phyloP scores from a whole-genome alignment of 2,113 vertebrate genomes.

The Erythrocercus mccallii region DNA sequence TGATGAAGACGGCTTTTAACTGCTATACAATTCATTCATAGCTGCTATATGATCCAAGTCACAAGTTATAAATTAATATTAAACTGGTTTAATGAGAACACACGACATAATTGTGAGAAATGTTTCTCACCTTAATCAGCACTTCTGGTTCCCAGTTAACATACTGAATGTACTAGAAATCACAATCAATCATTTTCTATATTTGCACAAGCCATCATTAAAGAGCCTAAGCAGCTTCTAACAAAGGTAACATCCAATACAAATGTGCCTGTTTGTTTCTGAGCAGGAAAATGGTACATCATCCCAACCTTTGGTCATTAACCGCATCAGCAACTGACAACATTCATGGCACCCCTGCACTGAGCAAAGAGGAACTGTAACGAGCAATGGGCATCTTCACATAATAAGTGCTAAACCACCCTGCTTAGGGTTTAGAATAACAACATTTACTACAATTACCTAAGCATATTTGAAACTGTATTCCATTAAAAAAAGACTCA shows the following conservation, averaged over 20 bases:
- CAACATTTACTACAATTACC: background rate
- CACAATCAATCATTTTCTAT: conserved; percentile 14
- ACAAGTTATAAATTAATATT: conserved; percentile 51
- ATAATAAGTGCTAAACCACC: background rate
- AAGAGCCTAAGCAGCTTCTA: background rate
- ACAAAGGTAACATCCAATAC: background rate
- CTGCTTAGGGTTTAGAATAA: background rate
- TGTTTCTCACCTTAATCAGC: conserved; percentile 34
- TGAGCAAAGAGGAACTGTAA: background rate
- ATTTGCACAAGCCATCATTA: conserved; percentile 7
- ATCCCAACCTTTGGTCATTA: background rate
- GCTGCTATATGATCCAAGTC: conserved; percentile 16
- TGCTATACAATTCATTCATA: conserved; percentile 23
- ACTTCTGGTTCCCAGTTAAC: conserved; percentile 10
- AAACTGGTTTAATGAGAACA: conserved; percentile 24
- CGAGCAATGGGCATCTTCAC: background rate
- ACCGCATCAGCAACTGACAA: background rate
- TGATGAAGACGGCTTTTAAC: conserved; percentile 28
- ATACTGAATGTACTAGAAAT: conserved; percentile 6
- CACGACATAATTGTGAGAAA: conserved; percentile 3
- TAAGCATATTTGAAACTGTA: background rate
- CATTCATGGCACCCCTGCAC: background rate
- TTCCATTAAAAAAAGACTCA: background rate
- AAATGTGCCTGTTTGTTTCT: background rate
- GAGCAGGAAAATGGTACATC: background rate